Percentiles rank a stretch among this genome's conserved stretches.
phyloP scores from a whole-genome alignment of 2,113 vertebrate species.

The Hydropotes inermis region DNA sequence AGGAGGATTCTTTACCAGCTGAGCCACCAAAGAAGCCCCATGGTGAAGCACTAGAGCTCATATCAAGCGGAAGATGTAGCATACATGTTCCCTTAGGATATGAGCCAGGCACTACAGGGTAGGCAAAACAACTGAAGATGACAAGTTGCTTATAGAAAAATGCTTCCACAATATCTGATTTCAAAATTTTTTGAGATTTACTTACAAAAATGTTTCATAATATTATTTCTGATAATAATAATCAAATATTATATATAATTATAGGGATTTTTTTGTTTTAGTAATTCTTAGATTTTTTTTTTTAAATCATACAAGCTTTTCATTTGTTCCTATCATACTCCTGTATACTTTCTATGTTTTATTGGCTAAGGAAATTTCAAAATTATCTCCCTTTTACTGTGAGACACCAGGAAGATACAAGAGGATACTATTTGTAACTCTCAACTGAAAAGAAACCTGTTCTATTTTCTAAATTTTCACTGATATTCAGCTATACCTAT shows the following conservation, averaged over 20 bases:
- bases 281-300: background rate
- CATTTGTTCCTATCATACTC: background rate
- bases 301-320: background rate
- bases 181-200: background rate
- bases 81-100: background rate
- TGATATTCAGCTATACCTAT: background rate
- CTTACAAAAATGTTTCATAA: background rate
- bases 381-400: background rate
- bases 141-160: background rate
- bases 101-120: background rate
- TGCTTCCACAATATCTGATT: background rate
- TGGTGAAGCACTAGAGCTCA: background rate
- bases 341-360: background rate
- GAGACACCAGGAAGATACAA: background rate
- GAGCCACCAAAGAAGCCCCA: background rate
- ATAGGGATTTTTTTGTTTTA: background rate
- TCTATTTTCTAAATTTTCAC: background rate
- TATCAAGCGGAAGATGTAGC: background rate
- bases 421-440: background rate
- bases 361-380: background rate
- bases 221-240: background rate
- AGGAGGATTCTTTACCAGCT: background rate
- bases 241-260: background rate
- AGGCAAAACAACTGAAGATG: background rate
- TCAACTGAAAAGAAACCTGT: background rate